phyloP scores from a whole-genome alignment of 2,113 vertebrate genomes.

The Catharus fuscescens region DNA sequence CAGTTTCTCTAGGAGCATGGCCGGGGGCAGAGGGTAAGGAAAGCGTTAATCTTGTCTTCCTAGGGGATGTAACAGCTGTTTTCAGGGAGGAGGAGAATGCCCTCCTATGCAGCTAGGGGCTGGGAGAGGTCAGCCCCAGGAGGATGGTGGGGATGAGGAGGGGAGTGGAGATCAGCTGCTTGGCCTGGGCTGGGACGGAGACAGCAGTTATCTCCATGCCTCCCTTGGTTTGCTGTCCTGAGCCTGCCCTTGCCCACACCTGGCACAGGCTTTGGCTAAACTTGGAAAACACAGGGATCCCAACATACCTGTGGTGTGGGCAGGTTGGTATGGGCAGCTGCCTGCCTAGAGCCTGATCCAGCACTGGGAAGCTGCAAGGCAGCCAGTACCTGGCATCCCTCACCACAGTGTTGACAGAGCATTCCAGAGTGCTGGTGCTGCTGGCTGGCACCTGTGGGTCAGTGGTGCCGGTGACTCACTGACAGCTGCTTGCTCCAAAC shows the following conservation, averaged over 20 bases:
- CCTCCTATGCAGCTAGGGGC: neutral
- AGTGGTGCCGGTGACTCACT: neutral
- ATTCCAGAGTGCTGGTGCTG: neutral
- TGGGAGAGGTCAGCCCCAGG: conserved; percentile 48
- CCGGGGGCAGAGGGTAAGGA: neutral
- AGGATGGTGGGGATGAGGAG: neutral
- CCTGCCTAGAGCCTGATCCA: neutral
- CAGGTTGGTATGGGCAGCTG: neutral
- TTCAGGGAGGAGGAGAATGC: conserved; percentile 35
- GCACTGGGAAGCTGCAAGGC: neutral
- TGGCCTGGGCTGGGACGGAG: neutral
- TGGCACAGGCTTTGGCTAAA: neutral
- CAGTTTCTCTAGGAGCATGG: rapidly evolving
- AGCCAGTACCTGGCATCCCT: rapidly evolving
- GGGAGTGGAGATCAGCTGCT: neutral
- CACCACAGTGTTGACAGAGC: rapidly evolving
- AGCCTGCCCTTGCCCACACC: neutral
- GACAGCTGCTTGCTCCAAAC: neutral
- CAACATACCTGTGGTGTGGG: rapidly evolving
- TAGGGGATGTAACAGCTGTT: conserved; percentile 22
- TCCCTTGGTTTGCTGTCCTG: neutral
- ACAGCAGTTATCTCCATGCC: neutral
- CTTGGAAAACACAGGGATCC: neutral
- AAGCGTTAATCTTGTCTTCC: neutral
- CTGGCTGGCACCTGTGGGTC: neutral